A percentile compares a stretch with the other conserved stretches of the same genome.
Conservation (phyloP, 2,888 invertebrate genomes). For the Dolichopus griseipennis region DNA sequence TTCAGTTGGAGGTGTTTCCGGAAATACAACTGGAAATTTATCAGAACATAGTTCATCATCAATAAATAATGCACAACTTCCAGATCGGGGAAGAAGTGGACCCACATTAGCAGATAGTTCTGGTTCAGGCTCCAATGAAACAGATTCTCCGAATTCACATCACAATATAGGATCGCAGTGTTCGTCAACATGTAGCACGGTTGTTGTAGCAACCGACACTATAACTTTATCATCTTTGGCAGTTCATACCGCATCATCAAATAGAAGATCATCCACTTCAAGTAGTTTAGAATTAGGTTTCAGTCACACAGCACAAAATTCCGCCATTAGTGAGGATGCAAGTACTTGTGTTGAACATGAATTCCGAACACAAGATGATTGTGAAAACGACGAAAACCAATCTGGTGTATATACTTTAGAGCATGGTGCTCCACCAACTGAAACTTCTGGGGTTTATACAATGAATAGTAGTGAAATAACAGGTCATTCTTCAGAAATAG, state of each 20-base stretch:
- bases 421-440: constrained; percentile 61
- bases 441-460: constrained; percentile 79
- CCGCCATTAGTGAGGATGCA: constrained; percentile 63
- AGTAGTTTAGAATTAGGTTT: constrained; percentile 77
- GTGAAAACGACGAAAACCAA: constrained; percentile 45
- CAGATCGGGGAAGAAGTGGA: constrained; percentile 20
- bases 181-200: constrained; percentile 78
- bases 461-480: constrained; percentile 58
- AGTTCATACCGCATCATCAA: constrained; percentile 38
- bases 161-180: constrained; percentile 71
- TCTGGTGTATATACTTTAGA: constrained; percentile 52
- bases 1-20: constrained; percentile 22
- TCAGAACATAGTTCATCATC: constrained; percentile 23
- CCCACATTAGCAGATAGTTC: constrained; percentile 21
- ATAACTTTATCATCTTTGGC: constrained; percentile 31
- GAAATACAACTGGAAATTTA: constrained; percentile 22
- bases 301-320: constrained; percentile 81
- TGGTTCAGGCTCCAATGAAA: constrained; percentile 37
- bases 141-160: constrained; percentile 46
- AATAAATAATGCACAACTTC: constrained; percentile 26
- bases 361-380: constrained; percentile 35
- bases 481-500: constrained; percentile 49
- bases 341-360: constrained; percentile 59
- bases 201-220: constrained; percentile 58
- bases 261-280: constrained; percentile 61